Conservation (phyloP, 2,113 vertebrate species). For the Tautogolabrus adspersus region DNA sequence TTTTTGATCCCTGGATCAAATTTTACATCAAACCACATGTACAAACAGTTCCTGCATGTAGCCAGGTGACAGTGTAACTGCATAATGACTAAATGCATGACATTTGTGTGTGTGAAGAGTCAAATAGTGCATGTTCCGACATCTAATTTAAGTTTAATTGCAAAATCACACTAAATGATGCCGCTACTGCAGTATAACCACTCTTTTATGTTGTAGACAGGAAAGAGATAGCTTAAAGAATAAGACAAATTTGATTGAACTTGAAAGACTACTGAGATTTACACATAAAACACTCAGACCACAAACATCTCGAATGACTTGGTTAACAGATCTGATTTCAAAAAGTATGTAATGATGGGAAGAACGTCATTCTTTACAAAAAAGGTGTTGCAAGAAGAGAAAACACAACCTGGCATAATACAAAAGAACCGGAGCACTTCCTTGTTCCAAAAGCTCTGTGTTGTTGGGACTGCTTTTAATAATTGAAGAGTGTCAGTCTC, state of each 20-base stretch:
- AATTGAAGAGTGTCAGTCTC: not conserved
- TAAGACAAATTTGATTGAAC: no score
- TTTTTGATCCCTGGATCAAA: conserved; percentile 43
- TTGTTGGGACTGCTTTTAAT: not conserved
- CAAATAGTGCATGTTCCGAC: conserved; percentile 3
- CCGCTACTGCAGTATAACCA: no score
- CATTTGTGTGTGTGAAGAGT: not conserved
- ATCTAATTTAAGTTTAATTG: not conserved
- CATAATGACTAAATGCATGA: not conserved
- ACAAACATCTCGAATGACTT: no score
- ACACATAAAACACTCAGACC: no score
- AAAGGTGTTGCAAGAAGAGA: conserved; percentile 1
- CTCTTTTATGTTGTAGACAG: no score
- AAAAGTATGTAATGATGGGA: not conserved
- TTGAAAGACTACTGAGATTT: no score
- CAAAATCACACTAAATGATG: conserved; percentile 6
- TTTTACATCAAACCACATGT: conserved; percentile 7
- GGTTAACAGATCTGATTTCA: no score
- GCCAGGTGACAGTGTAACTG: not conserved
- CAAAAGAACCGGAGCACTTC: not conserved
- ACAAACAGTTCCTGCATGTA: conserved; percentile 34
- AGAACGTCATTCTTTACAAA: not conserved
- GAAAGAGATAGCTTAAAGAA: no score
- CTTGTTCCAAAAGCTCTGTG: conserved; percentile 5
- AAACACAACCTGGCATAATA: not conserved